Base-by-base conservation (phyloP, 53 echinoderm and acorn worm genomes). In the Patiria pectinifera region DNA sequence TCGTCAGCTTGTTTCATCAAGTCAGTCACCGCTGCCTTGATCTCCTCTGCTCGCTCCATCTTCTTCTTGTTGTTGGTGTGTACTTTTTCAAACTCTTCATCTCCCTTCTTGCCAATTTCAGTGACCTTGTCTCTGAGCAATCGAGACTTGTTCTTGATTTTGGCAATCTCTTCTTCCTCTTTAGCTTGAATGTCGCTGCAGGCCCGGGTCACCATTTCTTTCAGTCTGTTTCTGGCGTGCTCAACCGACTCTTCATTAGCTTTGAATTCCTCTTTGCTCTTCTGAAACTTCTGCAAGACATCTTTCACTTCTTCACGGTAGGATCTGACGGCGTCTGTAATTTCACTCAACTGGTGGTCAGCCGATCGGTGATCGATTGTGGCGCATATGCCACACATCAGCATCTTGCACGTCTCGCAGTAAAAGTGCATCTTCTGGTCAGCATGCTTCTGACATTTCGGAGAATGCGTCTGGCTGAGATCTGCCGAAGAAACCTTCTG, bases 1-100 rank as follows among this genome's bases (percentile, higher is more conserved):
- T 74, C 74, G 3, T 74, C 82, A 19, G 82, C 82, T 8, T 82
- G 82, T 82, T 82, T 10, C 82, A 82, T 82, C 53, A 82, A 48
- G 13, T 82, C 82, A 11, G 53, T 82, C 10, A 82, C 82, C 21
- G 53, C 22, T 59, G 18, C 25, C 7, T 48, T 59, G 10, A 82
- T 58, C 9, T 53, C 18, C 24, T 82, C 60, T 82, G 59, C 82
- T 82, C 58, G 82, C 10, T 82, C 24, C 22, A 82, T 82, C 24
- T 82, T 58, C 22, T 59, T 59, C 6, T 74, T n/a, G 24, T 74
- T 74, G 18, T 74, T n/a, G 3, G 4, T 23, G 22, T 74, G 74
- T 0, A 25, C 59, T 53, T 16, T 82, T 4, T 59, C 82, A 58
- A 24, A 82, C 59, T 59, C 58, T 0, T 7, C 53, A 3, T 25